A percentile compares a stretch with the other conserved stretches of the same genome.
phyloP scores from a whole-genome alignment of 1,140 invertebrate species.

The Scaptomyza montana region DNA sequence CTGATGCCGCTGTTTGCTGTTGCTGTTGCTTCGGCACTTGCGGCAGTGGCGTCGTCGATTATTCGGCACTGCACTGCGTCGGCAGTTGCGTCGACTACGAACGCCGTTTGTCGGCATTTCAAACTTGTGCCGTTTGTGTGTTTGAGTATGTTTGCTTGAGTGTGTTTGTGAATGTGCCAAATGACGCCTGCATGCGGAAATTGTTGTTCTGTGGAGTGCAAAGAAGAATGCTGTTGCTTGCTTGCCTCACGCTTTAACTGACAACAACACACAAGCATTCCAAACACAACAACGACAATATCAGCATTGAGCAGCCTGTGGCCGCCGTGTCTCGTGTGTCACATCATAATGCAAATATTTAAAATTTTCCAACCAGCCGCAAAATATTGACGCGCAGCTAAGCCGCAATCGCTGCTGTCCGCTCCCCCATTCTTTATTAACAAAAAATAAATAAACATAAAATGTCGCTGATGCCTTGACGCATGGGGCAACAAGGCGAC shows the following conservation, averaged over 20 bases:
- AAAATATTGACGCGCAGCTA: conserved; percentile 72
- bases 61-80: conserved; percentile 31
- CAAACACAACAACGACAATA: neutral
- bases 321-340: conserved; percentile 47
- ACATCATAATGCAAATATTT: conserved; percentile 76
- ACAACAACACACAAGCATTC: conserved; percentile 7
- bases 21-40: conserved; percentile 43
- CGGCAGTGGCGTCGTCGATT: conserved; percentile 14
- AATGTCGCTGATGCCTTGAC: conserved; percentile 19
- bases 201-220: conserved; percentile 31
- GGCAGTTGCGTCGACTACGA: conserved; percentile 6
- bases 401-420: conserved; percentile 52
- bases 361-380: conserved; percentile 55
- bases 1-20: conserved; percentile 4
- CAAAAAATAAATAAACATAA: neutral
- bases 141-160: conserved; percentile 1
- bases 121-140: neutral
- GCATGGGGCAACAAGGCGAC: conserved; percentile 31
- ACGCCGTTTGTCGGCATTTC: conserved; percentile 2
- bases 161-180: conserved; percentile 26
- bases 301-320: conserved; percentile 1
- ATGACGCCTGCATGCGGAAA: conserved; percentile 51
- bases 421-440: neutral
- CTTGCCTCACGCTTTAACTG: conserved; percentile 2
- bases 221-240: neutral